Percentiles rank a stretch among this genome's conserved stretches.
Evolutionary conservation across 2,797 vertebrate species (phyloP).

Genomic region (Pelodytes ibericus): DNA sequence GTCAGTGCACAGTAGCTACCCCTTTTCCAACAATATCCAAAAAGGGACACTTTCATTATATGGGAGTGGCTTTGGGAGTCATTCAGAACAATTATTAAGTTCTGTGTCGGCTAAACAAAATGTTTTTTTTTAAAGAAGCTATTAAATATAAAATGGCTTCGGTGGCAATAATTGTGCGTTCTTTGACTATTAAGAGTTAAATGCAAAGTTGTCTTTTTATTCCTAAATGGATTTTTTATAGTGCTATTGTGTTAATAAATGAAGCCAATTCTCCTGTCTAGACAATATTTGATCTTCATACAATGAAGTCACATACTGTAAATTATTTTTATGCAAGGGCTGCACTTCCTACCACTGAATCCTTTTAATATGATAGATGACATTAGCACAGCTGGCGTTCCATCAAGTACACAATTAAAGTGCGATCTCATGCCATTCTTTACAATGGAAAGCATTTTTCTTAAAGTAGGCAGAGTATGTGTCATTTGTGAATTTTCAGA

Average conservation of each 20-base stretch:
- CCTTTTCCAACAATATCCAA: no score
- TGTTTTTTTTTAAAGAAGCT: no score
- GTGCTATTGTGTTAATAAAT: constrained; percentile 21
- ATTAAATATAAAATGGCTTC: no score
- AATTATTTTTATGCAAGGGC: constrained; percentile 25
- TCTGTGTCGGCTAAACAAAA: no score
- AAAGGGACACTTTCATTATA: no score
- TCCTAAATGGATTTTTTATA: constrained; percentile 62
- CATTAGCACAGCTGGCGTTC: constrained; percentile 43
- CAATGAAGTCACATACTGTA: constrained; percentile 33
- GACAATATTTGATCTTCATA: constrained; percentile 27
- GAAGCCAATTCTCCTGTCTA: constrained; percentile 26
- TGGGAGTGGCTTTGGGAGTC: no score
- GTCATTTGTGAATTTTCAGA: constrained; percentile 5
- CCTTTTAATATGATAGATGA: constrained; percentile 46
- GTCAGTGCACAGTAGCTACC: no score
- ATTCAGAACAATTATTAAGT: no score
- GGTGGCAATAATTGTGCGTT: no score
- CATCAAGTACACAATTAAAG: constrained; percentile 37
- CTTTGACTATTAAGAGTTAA: background rate
- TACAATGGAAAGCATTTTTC: constrained; percentile 23
- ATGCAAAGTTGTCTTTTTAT: background rate
- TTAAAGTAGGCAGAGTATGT: background rate
- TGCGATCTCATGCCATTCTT: constrained; percentile 42
- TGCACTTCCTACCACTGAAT: constrained; percentile 33